Evolutionary conservation across 2,797 vertebrate genomes (phyloP), one percentile per base, ranked within the genome.

Genomic region (Labeo calbasu): DNA sequence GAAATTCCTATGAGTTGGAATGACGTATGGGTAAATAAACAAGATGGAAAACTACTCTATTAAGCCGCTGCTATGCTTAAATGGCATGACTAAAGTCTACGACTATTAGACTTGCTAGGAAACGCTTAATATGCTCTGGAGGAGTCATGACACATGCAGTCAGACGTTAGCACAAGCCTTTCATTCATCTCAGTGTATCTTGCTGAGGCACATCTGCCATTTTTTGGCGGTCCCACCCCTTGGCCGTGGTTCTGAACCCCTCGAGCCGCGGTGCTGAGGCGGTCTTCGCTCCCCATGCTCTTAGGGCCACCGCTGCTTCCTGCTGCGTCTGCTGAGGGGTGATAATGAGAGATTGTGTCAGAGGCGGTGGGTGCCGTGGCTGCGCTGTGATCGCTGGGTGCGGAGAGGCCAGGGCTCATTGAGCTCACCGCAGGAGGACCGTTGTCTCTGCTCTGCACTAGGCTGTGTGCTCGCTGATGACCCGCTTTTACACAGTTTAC

Each of bases 331-430:
- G 78, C 50, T 57, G 79, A 86, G 79, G 73, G 75, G 78, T 55
- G 85, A 85, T 87, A 87, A 87, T 82, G 71, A 89, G 85, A 77
- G 81, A 85, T 85, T 85, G 73, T 85, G 77, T 82, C 53, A 10
- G 77, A 63, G 48, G 66, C 71, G 9, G 63, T 65, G 57, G 72
- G 51, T 50, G 53, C 78, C 43, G 55, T 10, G 10, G 65, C 48
- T 72, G 40, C 77, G 79, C 81, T 79, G 79, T 84, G 84, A 88
- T 70, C 69, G 63, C 76, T 40, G 86, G 86, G 65, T 72, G 73
- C 28, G 57, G 61, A 79, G 81, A 72, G 82, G 71, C 65, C 82
- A 83, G 79, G 82, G 86, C 84, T 86, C 86, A 86, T 84, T 86
- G 85, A 77, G 79, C 61, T 73, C 59, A 46, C 77, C 23, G 57